phyloP scores from a whole-genome alignment of 2,113 vertebrate species.

The Equus quagga region DNA sequence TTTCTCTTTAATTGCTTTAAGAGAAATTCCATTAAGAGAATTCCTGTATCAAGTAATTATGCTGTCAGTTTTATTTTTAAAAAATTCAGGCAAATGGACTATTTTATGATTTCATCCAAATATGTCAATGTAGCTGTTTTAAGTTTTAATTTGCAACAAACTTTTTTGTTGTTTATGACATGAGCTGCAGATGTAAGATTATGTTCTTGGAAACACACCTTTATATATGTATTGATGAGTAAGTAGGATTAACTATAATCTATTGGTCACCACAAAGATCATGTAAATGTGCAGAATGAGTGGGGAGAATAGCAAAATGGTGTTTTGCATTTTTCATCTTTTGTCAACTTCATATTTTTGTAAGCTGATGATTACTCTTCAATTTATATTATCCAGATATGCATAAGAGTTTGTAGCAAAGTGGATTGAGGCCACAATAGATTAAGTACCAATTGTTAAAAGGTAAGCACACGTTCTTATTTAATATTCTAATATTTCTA shows the following conservation, averaged over 20 bases:
- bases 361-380: too few species aligned
- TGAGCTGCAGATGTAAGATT: background rate
- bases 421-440: accelerated
- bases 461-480: background rate
- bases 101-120: background rate
- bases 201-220: background rate
- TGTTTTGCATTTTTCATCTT: background rate
- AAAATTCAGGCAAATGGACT: background rate
- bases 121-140: background rate
- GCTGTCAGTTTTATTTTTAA: background rate
- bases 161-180: background rate
- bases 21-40: background rate
- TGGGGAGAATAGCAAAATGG: background rate
- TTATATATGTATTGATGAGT: background rate
- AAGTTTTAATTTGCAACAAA: background rate
- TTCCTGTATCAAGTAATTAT: background rate
- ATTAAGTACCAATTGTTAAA: too few species aligned
- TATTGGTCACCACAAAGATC: too few species aligned
- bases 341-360: background rate
- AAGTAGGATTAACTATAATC: background rate
- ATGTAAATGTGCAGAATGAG: accelerated
- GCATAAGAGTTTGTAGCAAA: background rate
- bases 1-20: background rate
- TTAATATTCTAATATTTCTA: background rate
- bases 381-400: background rate